Percentiles rank a stretch among this genome's conserved stretches.
phyloP scores from a whole-genome alignment of 2,888 invertebrate genomes.

The Papilio demoleus region DNA sequence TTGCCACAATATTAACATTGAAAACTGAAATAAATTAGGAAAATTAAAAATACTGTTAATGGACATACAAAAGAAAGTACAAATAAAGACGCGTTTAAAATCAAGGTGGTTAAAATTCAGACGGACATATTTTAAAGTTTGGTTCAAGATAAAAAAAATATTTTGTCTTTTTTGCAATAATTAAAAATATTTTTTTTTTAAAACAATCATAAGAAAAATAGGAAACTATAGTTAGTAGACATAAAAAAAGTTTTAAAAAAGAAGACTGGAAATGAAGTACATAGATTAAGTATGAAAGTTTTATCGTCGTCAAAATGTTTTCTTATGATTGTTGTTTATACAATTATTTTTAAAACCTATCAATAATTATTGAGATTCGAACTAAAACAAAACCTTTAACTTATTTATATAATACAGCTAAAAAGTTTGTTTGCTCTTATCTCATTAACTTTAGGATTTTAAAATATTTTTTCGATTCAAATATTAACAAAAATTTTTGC shows the following conservation, averaged over 20 bases:
- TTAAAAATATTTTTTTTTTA: too few relatives aligned
- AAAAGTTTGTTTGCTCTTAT: not conserved
- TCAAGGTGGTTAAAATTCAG: conserved; percentile 8
- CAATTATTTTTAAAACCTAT: too few relatives aligned
- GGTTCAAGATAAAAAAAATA: too few relatives aligned
- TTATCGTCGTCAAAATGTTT: too few relatives aligned
- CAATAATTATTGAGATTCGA: not conserved
- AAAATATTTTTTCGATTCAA: too few relatives aligned
- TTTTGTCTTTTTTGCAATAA: too few relatives aligned
- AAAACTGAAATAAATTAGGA: conserved; percentile 3
- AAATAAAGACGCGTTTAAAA: not conserved
- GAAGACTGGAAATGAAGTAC: not conserved
- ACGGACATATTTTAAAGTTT: not conserved
- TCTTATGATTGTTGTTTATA: too few relatives aligned
- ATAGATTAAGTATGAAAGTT: too few relatives aligned
- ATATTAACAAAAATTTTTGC: too few relatives aligned
- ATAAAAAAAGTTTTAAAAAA: not conserved
- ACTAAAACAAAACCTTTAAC: not conserved
- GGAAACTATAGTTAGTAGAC: not conserved
- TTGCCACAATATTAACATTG: conserved; percentile 1
- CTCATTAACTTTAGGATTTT: not conserved
- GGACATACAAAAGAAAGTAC: not conserved
- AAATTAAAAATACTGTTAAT: not conserved
- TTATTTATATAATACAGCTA: not conserved
- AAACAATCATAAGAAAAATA: not conserved